Conservation (phyloP, 1,140 invertebrate genomes). For the Lasioglossum albipes region DNA sequence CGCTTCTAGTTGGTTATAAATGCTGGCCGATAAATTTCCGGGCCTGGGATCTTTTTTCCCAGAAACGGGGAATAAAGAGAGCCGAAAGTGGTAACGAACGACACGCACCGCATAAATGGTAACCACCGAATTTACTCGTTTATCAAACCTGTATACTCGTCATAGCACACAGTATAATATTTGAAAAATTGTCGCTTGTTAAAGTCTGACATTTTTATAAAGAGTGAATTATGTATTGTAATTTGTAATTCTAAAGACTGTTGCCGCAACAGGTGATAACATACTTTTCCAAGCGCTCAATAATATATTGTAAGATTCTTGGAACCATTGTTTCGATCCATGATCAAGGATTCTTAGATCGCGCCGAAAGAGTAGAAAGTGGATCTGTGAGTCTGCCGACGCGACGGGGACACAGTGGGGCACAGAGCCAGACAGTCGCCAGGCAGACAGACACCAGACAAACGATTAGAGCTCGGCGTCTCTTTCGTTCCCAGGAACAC, state of each 20-base stretch:
- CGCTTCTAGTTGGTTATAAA: conserved; percentile 4
- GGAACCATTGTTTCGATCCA: neutral
- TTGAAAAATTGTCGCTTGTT: no score
- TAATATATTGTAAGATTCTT: neutral
- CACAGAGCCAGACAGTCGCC: conserved; percentile 64
- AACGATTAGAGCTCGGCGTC: conserved; percentile 43
- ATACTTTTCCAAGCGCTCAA: no score
- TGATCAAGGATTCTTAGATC: neutral
- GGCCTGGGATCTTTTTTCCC: conserved; percentile 32
- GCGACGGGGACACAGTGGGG: conserved; percentile 5
- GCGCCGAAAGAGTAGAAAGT: conserved; percentile 15
- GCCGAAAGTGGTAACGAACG: conserved; percentile 5
- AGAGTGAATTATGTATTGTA: no score
- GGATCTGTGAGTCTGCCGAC: conserved; percentile 29
- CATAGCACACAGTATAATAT: no score
- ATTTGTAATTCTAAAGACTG: no score
- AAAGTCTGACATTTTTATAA: no score
- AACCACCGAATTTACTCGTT: conserved; percentile 32
- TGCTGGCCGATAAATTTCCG: conserved; percentile 8
- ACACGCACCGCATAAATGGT: conserved; percentile 29
- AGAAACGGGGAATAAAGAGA: conserved; percentile 36
- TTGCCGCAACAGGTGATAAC: no score
- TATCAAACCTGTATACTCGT: neutral
- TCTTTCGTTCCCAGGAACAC: neutral
- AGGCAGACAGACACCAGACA: conserved; percentile 63